Base-by-base conservation (phyloP, 2,888 invertebrate species). In the Micropterix aruncella region DNA sequence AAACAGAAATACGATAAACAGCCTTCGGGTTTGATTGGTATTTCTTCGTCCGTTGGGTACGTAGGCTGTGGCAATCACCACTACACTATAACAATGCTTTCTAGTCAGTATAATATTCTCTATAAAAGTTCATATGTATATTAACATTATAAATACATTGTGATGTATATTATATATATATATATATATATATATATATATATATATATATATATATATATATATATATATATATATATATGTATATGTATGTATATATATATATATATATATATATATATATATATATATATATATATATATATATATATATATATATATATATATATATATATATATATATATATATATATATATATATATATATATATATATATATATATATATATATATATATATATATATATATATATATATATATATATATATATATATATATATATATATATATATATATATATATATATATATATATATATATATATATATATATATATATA, bases 151-250 rank as follows among this genome's bases (percentile, higher is more conserved):
- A n/a, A n/a, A n/a, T n/a, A n/a, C n/a, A n/a, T n/a, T n/a, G n/a
- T n/a, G n/a, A n/a, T n/a, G n/a, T n/a, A n/a, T n/a, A n/a, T n/a
- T 18, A 41, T 18, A 41, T 18, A 41, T 41, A 41, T 41, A 41
- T 41, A 41, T 41, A 41, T 41, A 41, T 41, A 41, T 41, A 41
- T 41, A 42, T 42, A 42, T 42, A 42, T 42, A 42, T 42, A 42
- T 42, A 42, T 42, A 42, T 42, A 42, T 42, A 42, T 42, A 42
- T 42, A 27, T 42, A 42, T 42, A 42, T 42, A 42, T 42, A 42
- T 42, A 42, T 42, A 27, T 42, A 42, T 42, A 27, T 42, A 42
- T 42, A 42, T 42, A 42, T 42, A 42, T 42, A 42, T 42, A 27
- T 42, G 27, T 42, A 42, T 42, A 42, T 42, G 27, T 42, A 42